Evolutionary conservation across 2,113 vertebrate genomes (phyloP), one percentile per base, ranked within the genome.

Genomic region (Phoxinus phoxinus): DNA sequence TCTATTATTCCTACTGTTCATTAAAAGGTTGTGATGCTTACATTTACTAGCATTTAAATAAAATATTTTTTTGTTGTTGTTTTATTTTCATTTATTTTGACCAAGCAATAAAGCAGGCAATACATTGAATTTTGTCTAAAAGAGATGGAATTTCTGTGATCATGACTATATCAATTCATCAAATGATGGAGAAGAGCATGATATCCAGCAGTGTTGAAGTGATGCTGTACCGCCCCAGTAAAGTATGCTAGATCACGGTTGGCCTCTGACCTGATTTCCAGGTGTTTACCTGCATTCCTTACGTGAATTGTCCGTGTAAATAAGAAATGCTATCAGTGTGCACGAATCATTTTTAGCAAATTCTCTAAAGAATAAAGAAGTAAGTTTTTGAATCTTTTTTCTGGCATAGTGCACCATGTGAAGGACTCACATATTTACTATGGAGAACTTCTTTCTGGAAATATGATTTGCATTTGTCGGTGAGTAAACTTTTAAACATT

Each of bases 281-380:
- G 35, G 35, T 72, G 69, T 41, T 72, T 71, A 11, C 67, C 35
- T 72, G 69, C 41, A 72, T 72, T 72, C 35, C 35, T 72, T 72
- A n/a, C 41, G 69, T 41, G 35, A 72, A 41, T 41, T 72, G 35
- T 41, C 69, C 6, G 69, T 41, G 32, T 2, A 41, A 72, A 72
- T 41, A 41, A 41, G 6, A 67, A 35, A 35, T 1, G 3, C 30
- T 35, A 4, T 67, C 19, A 21, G 21, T 72, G 35, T n/a, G 69
- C 19, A 6, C 35, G 12, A 72, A 13, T 72, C 4, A 41, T 72
- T 72, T 21, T 35, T 35, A 35, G 30, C 2, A 7, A 69, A 69
- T 35, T 69, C 65, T 1, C 27, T 30, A 69, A 17, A 19, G 6
- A 69, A 19, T 35, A 69, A 37, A 6, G 35, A 37, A 37, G 6